Evolutionary conservation across 2,113 vertebrate genomes (phyloP), one percentile per base, ranked within the genome.

Genomic region (Podarcis muralis): DNA sequence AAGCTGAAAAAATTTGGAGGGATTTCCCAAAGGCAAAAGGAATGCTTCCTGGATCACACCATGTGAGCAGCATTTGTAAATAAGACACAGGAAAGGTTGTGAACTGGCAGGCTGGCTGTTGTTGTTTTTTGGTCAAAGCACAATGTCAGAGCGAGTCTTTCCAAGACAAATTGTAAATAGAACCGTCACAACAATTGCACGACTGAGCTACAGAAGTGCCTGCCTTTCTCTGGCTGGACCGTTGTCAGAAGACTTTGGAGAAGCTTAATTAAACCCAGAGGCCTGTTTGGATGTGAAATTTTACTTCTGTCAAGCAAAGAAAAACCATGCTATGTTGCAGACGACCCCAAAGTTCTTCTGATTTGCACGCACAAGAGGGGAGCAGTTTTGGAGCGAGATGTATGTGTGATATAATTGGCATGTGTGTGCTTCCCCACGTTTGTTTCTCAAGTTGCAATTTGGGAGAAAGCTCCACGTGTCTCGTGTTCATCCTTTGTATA

Each of bases 151-250:
- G 96, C 96, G 95, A 95, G 95, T 97, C 97, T 96, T 96, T 97
- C 97, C 97, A 97, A 97, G 96, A 96, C 95, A 97, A 97, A 96
- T 96, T 97, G 97, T 97, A 97, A 97, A 97, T 97, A 97, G 96
- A 97, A 96, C 96, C 96, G 96, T 96, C 96, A 96, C 92, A 93
- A 95, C 95, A 96, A 96, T 97, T 97, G 95, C 96, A 94, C 95
- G 96, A 96, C 96, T 96, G 96, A 97, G 95, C 96, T 90, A 89
- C 94, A 97, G 96, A 97, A 96, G 97, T 96, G 96, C 95, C 96
- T 95, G 95, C 96, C 96, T 95, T 95, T 94, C 96, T 96, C 96
- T 97, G 96, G 97, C 96, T 96, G 95, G 96, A 83, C 75, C 95
- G 96, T 97, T 97, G 96, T 97, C 95, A 97, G 96, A 97, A 94